phyloP scores from a whole-genome alignment of 2,113 vertebrate species.

The Gymnarchus niloticus region DNA sequence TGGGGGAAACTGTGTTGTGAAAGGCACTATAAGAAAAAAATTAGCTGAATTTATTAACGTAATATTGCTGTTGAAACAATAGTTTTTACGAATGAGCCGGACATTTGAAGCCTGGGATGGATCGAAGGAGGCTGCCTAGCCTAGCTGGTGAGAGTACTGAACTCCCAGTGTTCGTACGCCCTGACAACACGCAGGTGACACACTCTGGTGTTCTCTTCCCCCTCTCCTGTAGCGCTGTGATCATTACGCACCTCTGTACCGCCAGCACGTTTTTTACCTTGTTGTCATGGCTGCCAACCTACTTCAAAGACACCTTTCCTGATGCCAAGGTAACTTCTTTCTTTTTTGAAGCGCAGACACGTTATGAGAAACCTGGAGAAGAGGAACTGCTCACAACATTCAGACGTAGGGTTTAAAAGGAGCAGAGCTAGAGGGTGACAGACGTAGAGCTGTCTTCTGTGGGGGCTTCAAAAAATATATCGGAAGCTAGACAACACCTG shows the following conservation, averaged over 20 bases:
- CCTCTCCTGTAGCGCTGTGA: constrained; percentile 71
- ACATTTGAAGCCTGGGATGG: neutral
- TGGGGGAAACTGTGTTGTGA: too few relatives aligned
- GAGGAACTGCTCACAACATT: too few relatives aligned
- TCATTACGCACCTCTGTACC: constrained; percentile 80
- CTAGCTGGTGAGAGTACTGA: too few relatives aligned
- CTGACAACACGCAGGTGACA: neutral
- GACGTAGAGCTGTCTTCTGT: too few relatives aligned
- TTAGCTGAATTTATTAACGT: too few relatives aligned
- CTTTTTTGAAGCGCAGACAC: neutral
- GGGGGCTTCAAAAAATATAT: too few relatives aligned
- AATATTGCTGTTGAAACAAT: neutral
- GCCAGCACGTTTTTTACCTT: constrained; percentile 89
- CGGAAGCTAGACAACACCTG: too few relatives aligned
- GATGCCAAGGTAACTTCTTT: constrained; percentile 75
- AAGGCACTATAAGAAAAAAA: too few relatives aligned
- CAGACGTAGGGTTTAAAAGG: too few relatives aligned
- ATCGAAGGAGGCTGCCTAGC: neutral
- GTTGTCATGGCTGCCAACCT: constrained; percentile 92
- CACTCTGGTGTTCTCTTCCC: constrained; percentile 18
- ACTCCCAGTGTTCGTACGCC: neutral
- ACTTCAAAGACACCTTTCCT: constrained; percentile 88
- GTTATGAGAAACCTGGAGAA: neutral
- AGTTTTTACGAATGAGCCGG: neutral
- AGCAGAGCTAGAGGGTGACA: too few relatives aligned